These are phyloP conservation scores for Amiota minor DNA, from an alignment of 2,888 invertebrate genomes.

Conservation along the genomic window DNA sequence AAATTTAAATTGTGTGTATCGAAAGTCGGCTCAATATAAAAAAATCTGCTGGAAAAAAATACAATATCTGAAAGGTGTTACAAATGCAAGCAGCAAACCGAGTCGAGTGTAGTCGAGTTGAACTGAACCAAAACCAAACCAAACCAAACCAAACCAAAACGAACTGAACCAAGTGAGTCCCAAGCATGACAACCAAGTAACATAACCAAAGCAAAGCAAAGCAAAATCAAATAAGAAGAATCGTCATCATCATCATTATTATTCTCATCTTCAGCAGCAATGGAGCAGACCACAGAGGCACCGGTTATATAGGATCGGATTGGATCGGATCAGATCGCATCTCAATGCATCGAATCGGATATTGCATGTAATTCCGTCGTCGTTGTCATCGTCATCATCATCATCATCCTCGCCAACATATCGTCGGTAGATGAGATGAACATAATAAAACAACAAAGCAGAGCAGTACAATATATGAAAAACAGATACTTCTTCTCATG, in stretches of 20 bases:
- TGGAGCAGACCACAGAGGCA: no score
- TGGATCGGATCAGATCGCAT: no score
- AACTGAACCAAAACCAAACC: no score
- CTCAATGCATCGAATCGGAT: constrained; percentile 22
- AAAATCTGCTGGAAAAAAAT: constrained; percentile 47
- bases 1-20: constrained; percentile 37
- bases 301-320: not conserved
- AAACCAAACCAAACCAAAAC: no score
- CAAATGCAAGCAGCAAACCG: constrained; percentile 43
- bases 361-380: constrained; percentile 23
- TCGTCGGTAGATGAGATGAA: not conserved
- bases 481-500: no score
- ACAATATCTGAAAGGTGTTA: constrained; percentile 65
- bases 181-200: constrained; percentile 37
- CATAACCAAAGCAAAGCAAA: constrained; percentile 10
- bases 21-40: constrained; percentile 56
- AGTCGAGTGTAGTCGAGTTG: no score
- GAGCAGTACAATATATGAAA: no score
- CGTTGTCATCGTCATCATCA: constrained; percentile 10
- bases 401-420: not conserved
- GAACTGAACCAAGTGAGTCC: no score
- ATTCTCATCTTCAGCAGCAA: no score
- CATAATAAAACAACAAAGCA: not conserved
- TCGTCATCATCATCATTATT: no score
- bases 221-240: not conserved